Evolutionary conservation across 2,797 vertebrate genomes (phyloP), one percentile per base, ranked within the genome.

Genomic region (Melanogrammus aeglefinus): DNA sequence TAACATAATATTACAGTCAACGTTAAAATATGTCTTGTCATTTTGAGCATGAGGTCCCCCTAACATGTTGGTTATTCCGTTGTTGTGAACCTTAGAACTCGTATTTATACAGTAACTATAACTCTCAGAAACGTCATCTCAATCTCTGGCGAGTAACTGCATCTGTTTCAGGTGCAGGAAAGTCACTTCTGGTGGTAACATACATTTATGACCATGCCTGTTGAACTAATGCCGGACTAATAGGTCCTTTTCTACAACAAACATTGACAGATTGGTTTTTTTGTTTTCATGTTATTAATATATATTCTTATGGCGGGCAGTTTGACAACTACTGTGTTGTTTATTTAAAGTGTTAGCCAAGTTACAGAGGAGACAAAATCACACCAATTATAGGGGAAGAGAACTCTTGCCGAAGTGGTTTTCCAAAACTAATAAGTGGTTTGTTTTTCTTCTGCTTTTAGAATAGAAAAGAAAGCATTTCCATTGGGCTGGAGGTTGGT

Each of bases 1-100:
- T 39, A 82, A 88, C 78, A 79, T 91, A 85, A 78, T 75, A 75
- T 78, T 86, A 74, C 87, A 84, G 84, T 89, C 85, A 88, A 83
- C 87, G 87, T 87, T 31, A 88, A 82, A 4, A 80, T 80, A 86
- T 83, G 76, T 77, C 79, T 76, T 57, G 47, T 1, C 2, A 63
- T 63, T 63, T 63, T 6, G n/a, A 24, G 57, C 21, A 63, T 63
- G 57, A 24, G 24, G 57, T 24, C 12, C 44, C 1, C 13, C 44
- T 16, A 3, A 51, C 41, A 13, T 44, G 41, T 2, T 18, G 47
- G 47, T 51, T 51, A 51, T 51, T 51, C 12, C 6, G 21, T 24
- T 63, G 21, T 63, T 63, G n/a, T 63, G 21, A 63, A 63, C 57
- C 57, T 24, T 24, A n/a, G 57, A 24, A 21, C 57, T 69, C 63